These are phyloP conservation scores for Ommatoiulus sabulosus DNA, from an alignment of 2,888 invertebrate genomes.

Conservation along the genomic window DNA sequence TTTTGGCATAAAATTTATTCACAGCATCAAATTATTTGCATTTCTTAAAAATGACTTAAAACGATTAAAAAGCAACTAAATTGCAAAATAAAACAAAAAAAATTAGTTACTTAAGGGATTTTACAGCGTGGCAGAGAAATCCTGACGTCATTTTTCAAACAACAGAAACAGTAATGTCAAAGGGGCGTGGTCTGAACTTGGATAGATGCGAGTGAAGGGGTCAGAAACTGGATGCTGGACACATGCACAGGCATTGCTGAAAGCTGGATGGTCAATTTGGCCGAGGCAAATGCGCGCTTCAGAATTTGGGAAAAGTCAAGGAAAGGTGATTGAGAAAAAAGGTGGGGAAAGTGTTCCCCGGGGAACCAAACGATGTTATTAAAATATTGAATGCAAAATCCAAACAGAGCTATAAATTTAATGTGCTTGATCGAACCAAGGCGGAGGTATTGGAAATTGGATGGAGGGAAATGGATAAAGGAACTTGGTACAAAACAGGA, in stretches of 20 bases:
- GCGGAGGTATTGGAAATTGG: neutral
- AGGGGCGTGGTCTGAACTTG: neutral
- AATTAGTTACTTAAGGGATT: slow-evolving; percentile 13
- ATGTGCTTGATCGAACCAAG: no score
- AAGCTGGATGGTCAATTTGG: neutral
- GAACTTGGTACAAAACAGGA: neutral
- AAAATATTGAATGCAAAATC: no score
- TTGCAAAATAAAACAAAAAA: slow-evolving; percentile 15
- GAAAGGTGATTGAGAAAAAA: no score
- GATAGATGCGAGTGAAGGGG: neutral
- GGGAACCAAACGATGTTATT: no score
- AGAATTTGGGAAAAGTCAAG: no score
- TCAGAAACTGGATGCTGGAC: neutral
- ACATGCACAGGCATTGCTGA: neutral
- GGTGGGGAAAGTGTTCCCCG: no score
- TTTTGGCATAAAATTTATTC: slow-evolving; percentile 28
- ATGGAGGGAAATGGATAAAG: neutral
- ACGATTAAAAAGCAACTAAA: slow-evolving; percentile 18
- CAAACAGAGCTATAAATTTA: no score
- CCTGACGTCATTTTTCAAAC: neutral
- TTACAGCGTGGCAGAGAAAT: neutral
- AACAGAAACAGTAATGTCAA: neutral
- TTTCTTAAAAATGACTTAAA: slow-evolving; percentile 22
- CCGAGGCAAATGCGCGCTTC: no score
- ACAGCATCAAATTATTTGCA: slow-evolving; percentile 34